Evolutionary conservation across 2,888 invertebrate genomes (phyloP).

Genomic region (Clanis bilineata): DNA sequence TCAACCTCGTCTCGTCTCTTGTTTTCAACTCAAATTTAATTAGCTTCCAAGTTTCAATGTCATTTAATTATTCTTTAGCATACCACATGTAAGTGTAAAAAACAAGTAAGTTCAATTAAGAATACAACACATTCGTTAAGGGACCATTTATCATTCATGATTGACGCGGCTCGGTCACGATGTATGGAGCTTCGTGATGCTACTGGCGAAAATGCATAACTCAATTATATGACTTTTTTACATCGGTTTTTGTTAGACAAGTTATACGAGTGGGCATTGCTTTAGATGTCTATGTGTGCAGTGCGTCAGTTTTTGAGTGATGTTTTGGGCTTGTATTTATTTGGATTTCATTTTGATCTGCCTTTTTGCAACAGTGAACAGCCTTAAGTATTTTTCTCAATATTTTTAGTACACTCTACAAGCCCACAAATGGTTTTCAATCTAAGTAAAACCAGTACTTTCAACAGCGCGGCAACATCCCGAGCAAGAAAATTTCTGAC

Average conservation of each 20-base stretch:
- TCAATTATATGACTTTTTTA: slow-evolving; percentile 60
- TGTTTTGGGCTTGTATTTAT: slow-evolving; percentile 10
- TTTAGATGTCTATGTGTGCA: slow-evolving; percentile 42
- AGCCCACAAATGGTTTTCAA: too few relatives aligned
- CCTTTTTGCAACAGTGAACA: too few relatives aligned
- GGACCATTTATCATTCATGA: slow-evolving; percentile 63
- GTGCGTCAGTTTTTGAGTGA: slow-evolving; percentile 29
- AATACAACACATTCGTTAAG: slow-evolving; percentile 70
- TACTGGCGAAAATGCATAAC: slow-evolving; percentile 55
- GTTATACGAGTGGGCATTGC: slow-evolving; percentile 38
- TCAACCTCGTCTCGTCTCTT: not conserved
- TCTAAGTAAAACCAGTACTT: too few relatives aligned
- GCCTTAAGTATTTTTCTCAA: too few relatives aligned
- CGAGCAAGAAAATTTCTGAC: too few relatives aligned
- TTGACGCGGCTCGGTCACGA: slow-evolving; percentile 52
- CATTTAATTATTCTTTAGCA: slow-evolving; percentile 21
- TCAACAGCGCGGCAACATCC: too few relatives aligned
- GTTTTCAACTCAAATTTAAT: slow-evolving; percentile 1
- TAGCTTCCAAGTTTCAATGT: slow-evolving; percentile 19
- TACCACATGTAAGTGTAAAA: slow-evolving; percentile 26
- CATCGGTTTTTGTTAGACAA: slow-evolving; percentile 51
- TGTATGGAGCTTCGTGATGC: slow-evolving; percentile 36
- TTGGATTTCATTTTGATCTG: not conserved
- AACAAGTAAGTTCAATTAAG: slow-evolving; percentile 61
- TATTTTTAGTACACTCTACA: too few relatives aligned